Percentiles rank a stretch among this genome's conserved stretches.
phyloP scores from a whole-genome alignment of 2,888 invertebrate genomes.

The Rhagium mordax region DNA sequence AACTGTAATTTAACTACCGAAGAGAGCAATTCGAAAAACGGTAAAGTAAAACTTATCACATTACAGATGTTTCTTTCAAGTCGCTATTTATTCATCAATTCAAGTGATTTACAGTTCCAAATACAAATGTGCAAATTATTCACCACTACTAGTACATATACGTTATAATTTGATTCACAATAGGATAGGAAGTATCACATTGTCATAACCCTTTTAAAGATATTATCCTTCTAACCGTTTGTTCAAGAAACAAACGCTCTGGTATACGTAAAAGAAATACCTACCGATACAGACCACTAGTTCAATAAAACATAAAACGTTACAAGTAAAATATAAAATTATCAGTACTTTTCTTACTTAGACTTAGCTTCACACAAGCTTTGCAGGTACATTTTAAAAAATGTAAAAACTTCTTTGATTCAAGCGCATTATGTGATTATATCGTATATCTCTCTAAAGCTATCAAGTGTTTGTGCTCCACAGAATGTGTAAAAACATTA shows the following conservation, averaged over 20 bases:
- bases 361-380: slow-evolving; percentile 32
- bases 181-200: neutral
- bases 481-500: slow-evolving; percentile 38
- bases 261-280: neutral
- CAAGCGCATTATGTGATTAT: slow-evolving; percentile 46
- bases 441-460: slow-evolving; percentile 40
- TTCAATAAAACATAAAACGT: slow-evolving; percentile 3
- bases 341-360: slow-evolving; percentile 7
- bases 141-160: neutral
- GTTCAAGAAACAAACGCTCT: too few species aligned
- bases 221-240: too few species aligned
- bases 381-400: slow-evolving; percentile 33
- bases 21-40: too few species aligned
- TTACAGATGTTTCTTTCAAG: neutral
- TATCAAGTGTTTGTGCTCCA: slow-evolving; percentile 43
- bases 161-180: neutral
- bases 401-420: slow-evolving; percentile 32
- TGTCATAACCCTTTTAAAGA: neutral
- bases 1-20: too few species aligned
- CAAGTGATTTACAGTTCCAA: neutral
- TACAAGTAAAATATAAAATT: slow-evolving; percentile 1
- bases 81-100: neutral
- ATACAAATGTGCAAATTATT: neutral
- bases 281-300: neutral
- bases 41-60: too few species aligned